Evolutionary conservation across 2,888 invertebrate genomes (phyloP).

Genomic region (Pachydiplax longipennis): DNA sequence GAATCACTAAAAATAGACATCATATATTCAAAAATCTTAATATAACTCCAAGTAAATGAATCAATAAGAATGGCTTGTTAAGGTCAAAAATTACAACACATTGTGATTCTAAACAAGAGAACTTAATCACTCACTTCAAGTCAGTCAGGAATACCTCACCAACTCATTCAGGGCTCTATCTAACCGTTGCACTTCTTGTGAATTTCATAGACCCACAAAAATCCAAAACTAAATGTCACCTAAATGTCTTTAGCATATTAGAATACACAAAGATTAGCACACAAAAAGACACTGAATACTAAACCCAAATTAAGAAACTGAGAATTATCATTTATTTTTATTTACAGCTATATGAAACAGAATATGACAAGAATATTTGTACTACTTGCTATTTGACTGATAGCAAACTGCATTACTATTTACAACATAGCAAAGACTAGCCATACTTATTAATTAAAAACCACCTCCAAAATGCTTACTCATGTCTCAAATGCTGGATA

Average conservation of each 20-base stretch:
- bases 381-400: conserved; percentile 26
- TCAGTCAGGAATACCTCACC: no score
- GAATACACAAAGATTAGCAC: not conserved
- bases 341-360: not conserved
- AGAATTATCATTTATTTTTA: not conserved
- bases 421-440: conserved; percentile 30
- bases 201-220: not conserved
- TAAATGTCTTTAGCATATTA: not conserved
- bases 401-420: conserved; percentile 17
- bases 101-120: no score
- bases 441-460: not conserved
- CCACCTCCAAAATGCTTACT: not conserved
- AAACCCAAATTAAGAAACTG: not conserved
- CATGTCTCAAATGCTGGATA: not conserved
- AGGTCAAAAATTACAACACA: no score
- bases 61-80: no score
- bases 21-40: no score
- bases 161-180: no score
- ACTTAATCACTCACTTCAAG: no score
- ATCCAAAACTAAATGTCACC: not conserved
- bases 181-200: no score
- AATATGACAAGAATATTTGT: conserved; percentile 33
- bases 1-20: no score
- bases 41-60: no score
- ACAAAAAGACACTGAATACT: not conserved